Evolutionary conservation across 2,113 vertebrate species (phyloP).

Genomic region (Seriola aureovittata): DNA sequence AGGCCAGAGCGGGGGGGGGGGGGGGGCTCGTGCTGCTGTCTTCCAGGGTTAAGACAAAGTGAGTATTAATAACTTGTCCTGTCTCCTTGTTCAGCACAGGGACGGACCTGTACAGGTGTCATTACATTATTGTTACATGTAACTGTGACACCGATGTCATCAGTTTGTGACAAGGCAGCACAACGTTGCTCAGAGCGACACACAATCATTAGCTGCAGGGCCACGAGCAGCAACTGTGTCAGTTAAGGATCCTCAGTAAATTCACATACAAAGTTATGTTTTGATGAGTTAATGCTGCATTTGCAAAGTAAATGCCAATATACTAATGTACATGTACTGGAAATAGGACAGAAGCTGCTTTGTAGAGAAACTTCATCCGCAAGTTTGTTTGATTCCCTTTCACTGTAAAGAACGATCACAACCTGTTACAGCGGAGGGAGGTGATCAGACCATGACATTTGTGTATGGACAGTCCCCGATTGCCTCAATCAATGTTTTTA

Average conservation of each 20-base stretch:
- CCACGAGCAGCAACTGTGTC: not conserved
- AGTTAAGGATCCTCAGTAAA: not conserved
- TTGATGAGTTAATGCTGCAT: not conserved
- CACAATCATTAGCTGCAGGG: constrained; percentile 3
- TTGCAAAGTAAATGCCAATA: not conserved
- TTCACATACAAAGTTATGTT: not conserved
- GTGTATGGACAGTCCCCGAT: not conserved
- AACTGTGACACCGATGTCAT: constrained; percentile 55
- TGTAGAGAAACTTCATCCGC: too few relatives aligned
- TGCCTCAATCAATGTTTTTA: not conserved
- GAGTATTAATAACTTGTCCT: constrained; percentile 56
- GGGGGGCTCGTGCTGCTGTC: constrained; percentile 23
- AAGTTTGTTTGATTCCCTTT: not conserved
- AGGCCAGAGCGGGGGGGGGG: constrained; percentile 48
- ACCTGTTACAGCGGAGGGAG: not conserved
- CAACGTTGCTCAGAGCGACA: constrained; percentile 15
- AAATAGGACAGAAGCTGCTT: not conserved
- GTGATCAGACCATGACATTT: not conserved
- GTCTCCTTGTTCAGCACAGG: constrained; percentile 35
- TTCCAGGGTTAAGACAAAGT: constrained; percentile 42
- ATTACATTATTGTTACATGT: constrained; percentile 64
- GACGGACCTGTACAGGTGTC: constrained; percentile 45
- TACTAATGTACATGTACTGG: not conserved
- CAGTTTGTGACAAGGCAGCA: constrained; percentile 39
- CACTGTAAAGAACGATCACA: not conserved